Conservation (phyloP, 2,113 vertebrate genomes). For the Hyperopisus bebe region DNA sequence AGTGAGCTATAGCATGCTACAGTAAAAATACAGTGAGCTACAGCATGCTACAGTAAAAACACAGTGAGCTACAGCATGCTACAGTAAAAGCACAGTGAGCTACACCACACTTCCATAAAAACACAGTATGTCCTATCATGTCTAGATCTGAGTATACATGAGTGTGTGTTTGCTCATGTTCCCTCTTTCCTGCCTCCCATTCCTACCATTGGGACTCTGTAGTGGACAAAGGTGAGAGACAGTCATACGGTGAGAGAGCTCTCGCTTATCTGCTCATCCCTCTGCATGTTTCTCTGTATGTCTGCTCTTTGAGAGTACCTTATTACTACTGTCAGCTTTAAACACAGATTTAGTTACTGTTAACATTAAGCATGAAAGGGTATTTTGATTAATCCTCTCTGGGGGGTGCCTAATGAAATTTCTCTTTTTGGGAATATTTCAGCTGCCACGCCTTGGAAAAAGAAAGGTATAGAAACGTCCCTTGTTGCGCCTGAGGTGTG, state of each 20-base stretch:
- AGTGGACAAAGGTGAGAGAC: constrained; percentile 67
- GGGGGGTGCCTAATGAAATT: constrained; percentile 34
- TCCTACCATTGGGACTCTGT: constrained; percentile 39
- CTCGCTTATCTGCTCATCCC: background rate
- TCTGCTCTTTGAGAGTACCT: background rate
- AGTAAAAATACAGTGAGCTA: background rate
- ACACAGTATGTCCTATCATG: background rate
- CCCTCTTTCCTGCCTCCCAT: constrained; percentile 34
- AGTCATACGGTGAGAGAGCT: constrained; percentile 19
- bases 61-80: background rate
- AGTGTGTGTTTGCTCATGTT: background rate
- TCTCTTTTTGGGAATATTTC: constrained; percentile 54
- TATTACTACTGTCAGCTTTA: background rate
- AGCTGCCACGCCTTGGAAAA: constrained; percentile 87
- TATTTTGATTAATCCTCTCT: background rate
- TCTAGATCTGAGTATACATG: background rate
- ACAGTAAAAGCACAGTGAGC: background rate
- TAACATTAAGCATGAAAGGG: background rate
- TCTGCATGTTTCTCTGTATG: background rate
- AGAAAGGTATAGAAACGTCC: constrained; percentile 71
- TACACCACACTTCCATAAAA: background rate
- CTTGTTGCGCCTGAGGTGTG: constrained; percentile 4
- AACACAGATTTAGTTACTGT: background rate
- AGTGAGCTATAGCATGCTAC: background rate
- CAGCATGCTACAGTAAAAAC: background rate